phyloP scores from a whole-genome alignment of 2,888 invertebrate genomes.

The Athripsodes cinereus region DNA sequence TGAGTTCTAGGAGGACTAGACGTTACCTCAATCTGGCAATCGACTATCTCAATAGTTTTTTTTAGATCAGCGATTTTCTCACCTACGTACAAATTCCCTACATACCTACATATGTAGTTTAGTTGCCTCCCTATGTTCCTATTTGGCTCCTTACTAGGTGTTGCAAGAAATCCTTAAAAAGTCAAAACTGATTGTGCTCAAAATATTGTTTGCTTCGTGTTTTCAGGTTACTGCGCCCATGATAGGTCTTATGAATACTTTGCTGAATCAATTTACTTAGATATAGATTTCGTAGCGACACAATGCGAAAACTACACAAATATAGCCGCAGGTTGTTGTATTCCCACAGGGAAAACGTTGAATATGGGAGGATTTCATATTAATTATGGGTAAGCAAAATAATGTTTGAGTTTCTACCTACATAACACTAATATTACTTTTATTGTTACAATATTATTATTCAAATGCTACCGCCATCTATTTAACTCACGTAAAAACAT shows the following conservation, averaged over 20 bases:
- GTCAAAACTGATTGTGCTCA: too few species aligned
- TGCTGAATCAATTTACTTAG: slow-evolving; percentile 47
- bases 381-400: slow-evolving; percentile 14
- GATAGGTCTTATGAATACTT: slow-evolving; percentile 51
- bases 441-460: background rate
- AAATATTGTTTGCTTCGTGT: background rate
- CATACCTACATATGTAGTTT: too few species aligned
- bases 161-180: too few species aligned
- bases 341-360: slow-evolving; percentile 46
- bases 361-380: slow-evolving; percentile 42
- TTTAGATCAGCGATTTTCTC: too few species aligned
- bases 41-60: too few species aligned
- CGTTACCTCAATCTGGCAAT: too few species aligned
- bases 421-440: background rate
- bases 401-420: too few species aligned
- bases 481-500: background rate
- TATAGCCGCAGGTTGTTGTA: slow-evolving; percentile 35
- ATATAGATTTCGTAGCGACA: slow-evolving; percentile 44
- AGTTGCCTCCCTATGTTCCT: too few species aligned
- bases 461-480: background rate
- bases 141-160: too few species aligned
- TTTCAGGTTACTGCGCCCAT: slow-evolving; percentile 48
- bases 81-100: too few species aligned
- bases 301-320: slow-evolving; percentile 41
- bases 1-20: too few species aligned